Evolutionary conservation across 2,113 vertebrate species (phyloP).

Genomic region (Xenus cinereus): DNA sequence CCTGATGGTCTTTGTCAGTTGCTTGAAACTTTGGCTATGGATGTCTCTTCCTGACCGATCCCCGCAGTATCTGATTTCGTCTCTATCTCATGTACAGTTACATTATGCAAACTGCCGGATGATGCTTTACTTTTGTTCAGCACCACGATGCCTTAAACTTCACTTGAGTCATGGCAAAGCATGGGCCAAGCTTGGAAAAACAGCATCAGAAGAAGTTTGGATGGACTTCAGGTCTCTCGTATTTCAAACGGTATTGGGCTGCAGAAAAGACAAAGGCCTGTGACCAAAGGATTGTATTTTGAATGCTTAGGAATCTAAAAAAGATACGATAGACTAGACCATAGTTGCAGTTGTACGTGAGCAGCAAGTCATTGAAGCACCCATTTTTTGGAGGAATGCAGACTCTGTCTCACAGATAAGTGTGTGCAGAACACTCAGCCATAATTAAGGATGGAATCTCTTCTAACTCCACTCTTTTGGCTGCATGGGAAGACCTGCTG

Average conservation of each 20-base stretch:
- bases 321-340: not conserved
- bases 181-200: not conserved
- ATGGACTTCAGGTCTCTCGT: not conserved
- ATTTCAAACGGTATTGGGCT: not conserved
- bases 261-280: not conserved
- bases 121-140: not conserved
- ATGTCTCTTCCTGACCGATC: not conserved
- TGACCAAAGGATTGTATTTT: not conserved
- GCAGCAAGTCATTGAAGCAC: not conserved
- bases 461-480: not conserved
- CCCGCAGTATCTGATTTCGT: not conserved
- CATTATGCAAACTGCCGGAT: not conserved
- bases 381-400: not conserved
- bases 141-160: not conserved
- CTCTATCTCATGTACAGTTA: not conserved
- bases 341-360: not conserved
- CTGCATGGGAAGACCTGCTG: not conserved
- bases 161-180: not conserved
- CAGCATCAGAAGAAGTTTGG: not conserved
- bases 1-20: slow-evolving; percentile 5
- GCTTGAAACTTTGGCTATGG: not conserved
- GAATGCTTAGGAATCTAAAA: not conserved
- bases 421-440: not conserved
- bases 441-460: not conserved
- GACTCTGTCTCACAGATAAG: not conserved